Conservation (phyloP, 2,113 vertebrate species). For the Aramus guarauna region DNA sequence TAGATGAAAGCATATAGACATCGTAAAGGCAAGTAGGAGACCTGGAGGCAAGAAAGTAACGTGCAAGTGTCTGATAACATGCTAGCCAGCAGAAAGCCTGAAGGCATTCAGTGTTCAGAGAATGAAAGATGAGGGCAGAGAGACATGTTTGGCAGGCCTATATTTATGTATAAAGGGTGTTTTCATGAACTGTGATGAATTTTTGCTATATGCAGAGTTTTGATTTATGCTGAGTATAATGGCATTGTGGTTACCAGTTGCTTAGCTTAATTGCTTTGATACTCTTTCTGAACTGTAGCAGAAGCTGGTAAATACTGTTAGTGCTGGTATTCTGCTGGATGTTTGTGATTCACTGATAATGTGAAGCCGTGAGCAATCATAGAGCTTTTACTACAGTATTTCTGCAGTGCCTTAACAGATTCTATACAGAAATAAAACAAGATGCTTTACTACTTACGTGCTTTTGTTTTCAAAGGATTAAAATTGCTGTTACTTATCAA, state of each 20-base stretch:
- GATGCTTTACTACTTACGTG: background rate
- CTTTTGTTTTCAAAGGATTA: background rate
- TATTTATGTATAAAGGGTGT: background rate
- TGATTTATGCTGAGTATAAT: background rate
- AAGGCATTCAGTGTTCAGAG: background rate
- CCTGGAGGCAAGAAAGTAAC: background rate
- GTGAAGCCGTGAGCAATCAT: background rate
- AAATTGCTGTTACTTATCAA: background rate
- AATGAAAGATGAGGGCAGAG: background rate
- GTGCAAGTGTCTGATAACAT: background rate
- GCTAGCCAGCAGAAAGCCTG: background rate
- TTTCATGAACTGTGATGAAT: background rate
- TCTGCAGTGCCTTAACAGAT: background rate
- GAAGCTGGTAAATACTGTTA: background rate
- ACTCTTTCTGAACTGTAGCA: background rate
- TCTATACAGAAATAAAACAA: background rate
- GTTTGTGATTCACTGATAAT: rapidly evolving
- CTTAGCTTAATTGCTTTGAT: background rate
- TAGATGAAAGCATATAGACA: background rate
- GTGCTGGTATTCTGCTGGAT: background rate
- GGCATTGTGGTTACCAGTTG: background rate
- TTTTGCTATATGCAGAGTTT: background rate
- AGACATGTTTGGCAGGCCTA: background rate
- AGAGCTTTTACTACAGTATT: background rate
- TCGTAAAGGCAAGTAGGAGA: background rate